A percentile compares a stretch with the other conserved stretches of the same genome.
Conservation (phyloP, 2,113 vertebrate species). For the Anhinga anhinga region DNA sequence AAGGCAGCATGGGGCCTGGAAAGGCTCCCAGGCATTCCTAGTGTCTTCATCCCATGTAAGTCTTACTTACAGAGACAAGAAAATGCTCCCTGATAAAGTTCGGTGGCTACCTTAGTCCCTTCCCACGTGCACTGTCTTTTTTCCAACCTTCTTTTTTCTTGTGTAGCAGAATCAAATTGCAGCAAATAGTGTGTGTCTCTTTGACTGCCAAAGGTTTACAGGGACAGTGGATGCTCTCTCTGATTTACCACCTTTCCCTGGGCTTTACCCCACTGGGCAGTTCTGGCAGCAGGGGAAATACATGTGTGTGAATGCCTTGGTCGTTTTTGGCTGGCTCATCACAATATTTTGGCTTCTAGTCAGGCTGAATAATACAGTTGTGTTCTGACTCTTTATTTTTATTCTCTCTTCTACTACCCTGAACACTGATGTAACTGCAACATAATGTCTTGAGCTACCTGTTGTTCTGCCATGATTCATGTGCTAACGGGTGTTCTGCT, state of each 20-base stretch:
- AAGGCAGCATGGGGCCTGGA: background rate
- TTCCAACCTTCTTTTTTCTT: background rate
- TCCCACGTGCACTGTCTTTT: background rate
- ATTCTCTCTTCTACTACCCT: background rate
- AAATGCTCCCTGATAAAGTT: background rate
- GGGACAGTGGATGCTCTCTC: background rate
- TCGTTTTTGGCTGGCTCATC: background rate
- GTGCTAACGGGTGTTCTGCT: background rate
- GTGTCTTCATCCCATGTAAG: background rate
- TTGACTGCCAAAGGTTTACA: background rate
- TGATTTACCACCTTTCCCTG: background rate
- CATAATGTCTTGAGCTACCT: background rate
- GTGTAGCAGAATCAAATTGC: background rate
- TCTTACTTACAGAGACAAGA: background rate
- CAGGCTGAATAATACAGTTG: background rate
- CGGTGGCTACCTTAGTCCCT: background rate
- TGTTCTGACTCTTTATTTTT: background rate
- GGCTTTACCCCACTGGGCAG: background rate
- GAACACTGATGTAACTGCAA: background rate
- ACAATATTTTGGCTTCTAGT: background rate
- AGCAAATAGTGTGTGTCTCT: background rate
- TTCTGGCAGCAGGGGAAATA: background rate
- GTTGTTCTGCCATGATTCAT: background rate
- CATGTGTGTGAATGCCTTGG: background rate
- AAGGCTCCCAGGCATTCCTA: background rate